Conservation (phyloP, 1,140 invertebrate genomes). For the Aethina tumida region DNA sequence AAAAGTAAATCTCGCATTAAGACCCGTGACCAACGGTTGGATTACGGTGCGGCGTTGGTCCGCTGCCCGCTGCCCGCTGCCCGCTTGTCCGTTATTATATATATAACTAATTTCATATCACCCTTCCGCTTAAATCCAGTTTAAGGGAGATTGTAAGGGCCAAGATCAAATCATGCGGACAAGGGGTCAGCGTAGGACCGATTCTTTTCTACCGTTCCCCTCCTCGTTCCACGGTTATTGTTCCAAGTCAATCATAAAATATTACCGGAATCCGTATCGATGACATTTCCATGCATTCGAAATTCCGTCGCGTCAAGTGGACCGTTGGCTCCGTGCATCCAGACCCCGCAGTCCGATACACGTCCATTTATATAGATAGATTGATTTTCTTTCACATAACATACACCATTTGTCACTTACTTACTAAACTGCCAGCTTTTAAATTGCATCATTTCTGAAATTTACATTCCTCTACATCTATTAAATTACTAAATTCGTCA, state of each 20-base stretch:
- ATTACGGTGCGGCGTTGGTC: constrained; percentile 33
- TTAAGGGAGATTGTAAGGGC: too few species aligned
- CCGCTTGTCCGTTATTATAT: too few species aligned
- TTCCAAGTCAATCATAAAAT: constrained; percentile 33
- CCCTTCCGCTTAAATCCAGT: too few species aligned
- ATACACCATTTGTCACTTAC: constrained; percentile 23
- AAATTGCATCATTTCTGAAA: constrained; percentile 12
- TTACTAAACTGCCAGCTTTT: too few species aligned
- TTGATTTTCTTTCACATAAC: constrained; percentile 22
- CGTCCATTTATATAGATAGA: constrained; percentile 26
- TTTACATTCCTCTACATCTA: too few species aligned
- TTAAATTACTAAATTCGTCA: too few species aligned
- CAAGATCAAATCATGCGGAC: too few species aligned
- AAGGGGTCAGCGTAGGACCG: too few species aligned
- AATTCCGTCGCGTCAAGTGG: constrained; percentile 16
- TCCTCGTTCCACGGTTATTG: too few species aligned
- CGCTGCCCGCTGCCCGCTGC: too few species aligned
- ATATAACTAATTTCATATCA: too few species aligned
- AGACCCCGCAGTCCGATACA: constrained; percentile 11
- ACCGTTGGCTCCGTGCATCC: not conserved
- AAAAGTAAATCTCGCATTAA: constrained; percentile 34
- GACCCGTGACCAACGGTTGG: constrained; percentile 30
- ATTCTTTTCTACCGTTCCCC: too few species aligned
- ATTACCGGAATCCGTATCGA: constrained; percentile 26
- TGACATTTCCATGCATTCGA: constrained; percentile 32